Evolutionary conservation across 2,113 vertebrate genomes (phyloP).

Genomic region (Carassius carassius): DNA sequence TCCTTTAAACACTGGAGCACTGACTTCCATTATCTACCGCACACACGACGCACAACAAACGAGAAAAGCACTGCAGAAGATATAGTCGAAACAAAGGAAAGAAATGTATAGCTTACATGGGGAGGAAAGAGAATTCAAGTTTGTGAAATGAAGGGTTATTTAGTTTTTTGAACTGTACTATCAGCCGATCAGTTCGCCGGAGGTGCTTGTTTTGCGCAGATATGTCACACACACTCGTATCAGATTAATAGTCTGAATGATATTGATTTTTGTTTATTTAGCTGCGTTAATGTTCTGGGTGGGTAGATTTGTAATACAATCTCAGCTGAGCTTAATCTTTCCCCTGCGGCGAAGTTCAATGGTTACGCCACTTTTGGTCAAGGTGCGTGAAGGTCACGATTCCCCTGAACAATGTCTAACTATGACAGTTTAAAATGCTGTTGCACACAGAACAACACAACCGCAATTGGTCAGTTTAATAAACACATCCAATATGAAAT

Average conservation of each 20-base stretch:
- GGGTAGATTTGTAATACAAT: constrained; percentile 54
- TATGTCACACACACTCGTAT: constrained; percentile 45
- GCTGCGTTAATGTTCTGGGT: constrained; percentile 50
- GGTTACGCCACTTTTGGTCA: constrained; percentile 24
- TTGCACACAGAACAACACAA: background rate
- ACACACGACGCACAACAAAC: constrained; percentile 77
- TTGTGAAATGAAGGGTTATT: background rate
- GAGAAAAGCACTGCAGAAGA: constrained; percentile 48
- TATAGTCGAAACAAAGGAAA: constrained; percentile 12
- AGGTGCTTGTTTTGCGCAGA: constrained; percentile 41
- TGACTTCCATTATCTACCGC: constrained; percentile 78
- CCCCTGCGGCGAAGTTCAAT: constrained; percentile 49
- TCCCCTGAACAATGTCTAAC: background rate
- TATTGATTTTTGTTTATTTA: constrained; percentile 64
- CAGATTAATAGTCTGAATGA: constrained; percentile 49
- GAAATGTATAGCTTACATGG: constrained; percentile 30
- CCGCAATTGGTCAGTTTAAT: background rate
- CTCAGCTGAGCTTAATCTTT: constrained; percentile 53
- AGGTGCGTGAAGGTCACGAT: constrained; percentile 50
- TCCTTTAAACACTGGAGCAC: constrained; percentile 80
- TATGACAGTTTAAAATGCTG: background rate
- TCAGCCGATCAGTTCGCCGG: constrained; percentile 31
- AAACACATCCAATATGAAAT: background rate
- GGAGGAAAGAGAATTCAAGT: constrained; percentile 7
- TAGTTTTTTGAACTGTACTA: background rate